Percentiles rank a stretch among this genome's conserved stretches.
Conservation (phyloP, 2,113 vertebrate genomes). For the Nesogale talazaci region DNA sequence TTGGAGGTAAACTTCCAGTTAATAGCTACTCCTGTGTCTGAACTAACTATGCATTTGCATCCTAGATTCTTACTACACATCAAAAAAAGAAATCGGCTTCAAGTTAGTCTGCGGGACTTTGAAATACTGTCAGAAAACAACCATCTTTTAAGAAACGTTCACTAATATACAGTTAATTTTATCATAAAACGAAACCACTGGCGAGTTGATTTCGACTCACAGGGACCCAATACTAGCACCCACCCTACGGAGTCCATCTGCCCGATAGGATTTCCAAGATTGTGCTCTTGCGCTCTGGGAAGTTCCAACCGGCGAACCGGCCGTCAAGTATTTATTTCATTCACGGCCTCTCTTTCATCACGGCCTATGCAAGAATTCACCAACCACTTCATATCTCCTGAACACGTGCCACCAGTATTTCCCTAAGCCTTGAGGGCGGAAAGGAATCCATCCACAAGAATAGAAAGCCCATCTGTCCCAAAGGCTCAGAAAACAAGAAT, state of each 20-base stretch:
- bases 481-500: not conserved
- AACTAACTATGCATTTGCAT: not conserved
- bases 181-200: not conserved
- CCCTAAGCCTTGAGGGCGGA: not conserved
- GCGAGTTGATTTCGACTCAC: too few species aligned
- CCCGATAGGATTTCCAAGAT: too few species aligned
- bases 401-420: not conserved
- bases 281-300: too few species aligned
- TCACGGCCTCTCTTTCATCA: too few species aligned
- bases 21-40: too few species aligned
- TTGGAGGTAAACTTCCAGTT: too few species aligned
- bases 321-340: too few species aligned
- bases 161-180: not conserved
- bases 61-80: not conserved
- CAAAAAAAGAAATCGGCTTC: slow-evolving; percentile 24
- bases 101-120: not conserved
- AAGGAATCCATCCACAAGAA: not conserved
- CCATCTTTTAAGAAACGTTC: slow-evolving; percentile 10
- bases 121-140: slow-evolving; percentile 10
- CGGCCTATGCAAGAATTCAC: too few species aligned
- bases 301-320: too few species aligned
- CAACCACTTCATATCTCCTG: too few species aligned
- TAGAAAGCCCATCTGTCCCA: not conserved
- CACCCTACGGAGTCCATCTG: too few species aligned
- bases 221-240: too few species aligned